Conservation (phyloP, 2,113 vertebrate genomes). For the Clarias macrocephalus region DNA sequence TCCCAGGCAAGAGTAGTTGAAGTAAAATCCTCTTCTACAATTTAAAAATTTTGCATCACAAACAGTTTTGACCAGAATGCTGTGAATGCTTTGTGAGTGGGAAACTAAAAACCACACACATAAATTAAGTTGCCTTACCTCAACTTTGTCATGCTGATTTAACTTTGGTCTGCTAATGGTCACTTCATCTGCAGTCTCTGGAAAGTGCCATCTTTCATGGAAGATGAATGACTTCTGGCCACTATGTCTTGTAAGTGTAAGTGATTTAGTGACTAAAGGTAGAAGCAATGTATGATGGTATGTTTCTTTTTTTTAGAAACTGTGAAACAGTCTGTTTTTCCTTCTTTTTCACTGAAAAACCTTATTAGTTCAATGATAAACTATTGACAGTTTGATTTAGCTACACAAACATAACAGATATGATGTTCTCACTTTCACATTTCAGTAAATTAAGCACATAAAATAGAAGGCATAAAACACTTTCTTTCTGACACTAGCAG, state of each 20-base stretch:
- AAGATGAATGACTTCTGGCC: background rate
- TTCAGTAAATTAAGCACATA: background rate
- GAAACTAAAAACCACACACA: background rate
- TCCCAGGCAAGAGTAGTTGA: background rate
- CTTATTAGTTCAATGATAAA: background rate
- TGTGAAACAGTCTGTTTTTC: background rate
- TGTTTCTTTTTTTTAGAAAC: background rate
- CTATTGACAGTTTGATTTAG: background rate
- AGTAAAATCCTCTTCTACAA: background rate
- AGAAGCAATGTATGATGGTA: background rate
- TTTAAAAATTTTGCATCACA: background rate
- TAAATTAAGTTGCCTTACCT: background rate
- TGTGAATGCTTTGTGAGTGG: background rate
- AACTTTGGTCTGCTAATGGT: background rate
- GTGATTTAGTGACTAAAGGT: background rate
- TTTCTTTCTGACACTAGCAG: background rate
- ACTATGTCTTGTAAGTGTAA: background rate
- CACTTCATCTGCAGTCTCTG: background rate
- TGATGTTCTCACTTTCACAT: background rate
- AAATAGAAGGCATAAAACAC: background rate
- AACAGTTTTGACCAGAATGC: background rate
- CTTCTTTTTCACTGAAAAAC: too few relatives aligned
- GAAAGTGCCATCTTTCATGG: background rate
- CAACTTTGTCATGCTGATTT: background rate
- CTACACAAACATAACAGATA: background rate